Base-by-base conservation (phyloP, 92 coral and sea anemone genomes). In the Ricordea florida region DNA sequence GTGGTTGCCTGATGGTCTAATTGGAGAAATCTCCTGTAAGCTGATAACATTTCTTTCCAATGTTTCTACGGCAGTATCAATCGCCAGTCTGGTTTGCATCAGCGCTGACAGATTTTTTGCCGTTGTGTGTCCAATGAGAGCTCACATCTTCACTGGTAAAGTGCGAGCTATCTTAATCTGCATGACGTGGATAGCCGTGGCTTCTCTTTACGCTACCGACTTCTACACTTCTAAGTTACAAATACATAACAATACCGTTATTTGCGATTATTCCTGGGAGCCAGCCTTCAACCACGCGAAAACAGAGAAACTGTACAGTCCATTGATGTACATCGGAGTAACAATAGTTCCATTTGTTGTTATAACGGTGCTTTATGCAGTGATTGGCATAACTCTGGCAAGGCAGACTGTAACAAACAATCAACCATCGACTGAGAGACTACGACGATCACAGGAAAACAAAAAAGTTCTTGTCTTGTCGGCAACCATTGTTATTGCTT, bases 31-130 rank as follows among this genome's bases (percentile, higher is more conserved):
- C 6, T 11, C 72, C 11, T 86, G 92, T 60, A 80, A 81, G 60
- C 62, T 72, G 21, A 76, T 81, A 1, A 56, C 64, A 40, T 86
- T 80, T 30, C 18, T 86, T 15, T 83, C 61, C 18, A 87, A 86
- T 32, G 76, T 81, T 28, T 59, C 87, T 9, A 82, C 87, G 11
- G 92, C 88, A 47, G 87, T 86, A 5, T 86, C 92, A 3, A 62
- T 86, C 41, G 78, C 69, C 45, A 86, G 87, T 63, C 72, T 86
- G 51, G 84, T 86, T 33, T 76, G 78, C 36, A 86, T 86, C 35
- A 87, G 84, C 0, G 22, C 75, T 62, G 87, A 86, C 53, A 69
- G 92, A 35, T 86, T 86, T 34, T 61, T 58, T 21, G 92, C 80
- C 20, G 87, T 86, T 32, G 69, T 81, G 30, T 86, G 37, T 35